Conservation (phyloP, 2,113 vertebrate species). For the Tupaia chinensis region DNA sequence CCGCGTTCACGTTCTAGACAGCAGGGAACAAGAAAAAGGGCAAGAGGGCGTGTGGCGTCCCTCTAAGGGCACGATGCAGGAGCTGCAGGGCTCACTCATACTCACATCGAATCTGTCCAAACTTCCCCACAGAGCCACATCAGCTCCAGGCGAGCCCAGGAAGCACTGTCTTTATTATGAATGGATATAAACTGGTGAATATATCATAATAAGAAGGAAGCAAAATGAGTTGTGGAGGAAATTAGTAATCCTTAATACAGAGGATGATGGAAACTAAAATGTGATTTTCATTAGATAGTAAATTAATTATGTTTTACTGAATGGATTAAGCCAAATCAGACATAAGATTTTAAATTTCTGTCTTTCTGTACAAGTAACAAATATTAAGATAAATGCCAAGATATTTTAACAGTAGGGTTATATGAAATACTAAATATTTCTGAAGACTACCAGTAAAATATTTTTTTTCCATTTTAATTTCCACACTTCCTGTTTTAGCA, state of each 20-base stretch:
- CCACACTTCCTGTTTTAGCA: not conserved
- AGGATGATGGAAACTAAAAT: conserved; percentile 17
- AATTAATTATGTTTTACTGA: conserved; percentile 3
- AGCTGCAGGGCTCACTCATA: not conserved
- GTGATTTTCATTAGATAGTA: not conserved
- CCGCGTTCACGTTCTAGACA: not conserved
- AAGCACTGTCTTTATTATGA: not conserved
- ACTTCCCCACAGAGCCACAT: conserved; percentile 2
- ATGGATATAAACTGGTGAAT: not conserved
- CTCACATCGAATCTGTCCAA: conserved; percentile 28
- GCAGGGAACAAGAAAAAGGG: not conserved
- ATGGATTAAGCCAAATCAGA: conserved; percentile 27
- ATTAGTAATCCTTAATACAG: conserved; percentile 10
- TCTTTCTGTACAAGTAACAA: conserved; percentile 13
- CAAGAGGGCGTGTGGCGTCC: not conserved
- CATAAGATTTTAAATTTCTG: not conserved
- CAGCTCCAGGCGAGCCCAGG: not conserved
- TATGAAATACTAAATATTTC: not conserved
- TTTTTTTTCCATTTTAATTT: not conserved
- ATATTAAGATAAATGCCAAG: not conserved
- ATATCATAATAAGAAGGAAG: not conserved
- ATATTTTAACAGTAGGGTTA: not conserved
- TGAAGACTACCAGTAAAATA: conserved; percentile 25
- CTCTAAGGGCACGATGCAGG: conserved; percentile 5
- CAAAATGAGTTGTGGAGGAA: not conserved